Base-by-base conservation (phyloP, 2,113 vertebrate species). In the Mastomys natalensis region DNA sequence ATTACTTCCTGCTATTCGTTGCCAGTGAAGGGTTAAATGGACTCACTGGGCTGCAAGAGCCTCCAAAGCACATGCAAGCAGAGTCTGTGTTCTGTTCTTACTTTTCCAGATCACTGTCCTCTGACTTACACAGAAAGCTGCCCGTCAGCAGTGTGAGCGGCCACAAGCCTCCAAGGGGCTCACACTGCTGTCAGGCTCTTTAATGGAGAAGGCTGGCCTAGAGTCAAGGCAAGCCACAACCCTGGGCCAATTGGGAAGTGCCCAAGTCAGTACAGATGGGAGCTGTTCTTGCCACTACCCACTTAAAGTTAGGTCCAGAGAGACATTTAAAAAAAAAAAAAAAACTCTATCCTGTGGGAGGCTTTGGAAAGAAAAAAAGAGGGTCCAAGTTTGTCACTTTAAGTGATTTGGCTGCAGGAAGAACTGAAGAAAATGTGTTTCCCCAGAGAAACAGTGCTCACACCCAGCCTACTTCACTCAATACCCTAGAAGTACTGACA, bases 381-480 rank as follows among this genome's bases (percentile, higher is more conserved):
- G 66, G 37, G 62, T 86, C 22, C 81, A 68, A 40, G 40, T 81
- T 85, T 87, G 72, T 88, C 78, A 55, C 85, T 77, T 96, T 45
- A 78, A 90, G 58, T 37, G n/a, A 72, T 53, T 53, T 88, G 94
- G 94, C 58, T 90, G 73, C 68, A 90, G 91, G 58, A 94, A 72
- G 81, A 87, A 55, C 22, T 34, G 72, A 77, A 76, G 11, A 53
- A 62, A 16, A 16, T 70, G 37, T 51, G 24, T 6, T 77, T 43
- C 40, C 64, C 45, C 43, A 19, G 45, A 3, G 88, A 40, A 85
- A 55, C 78, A 1, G 51, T 31, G 7, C 45, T 76, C 19, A 68
- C 7, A 26, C 73, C 40, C 74, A 74, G 92, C 78, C 93, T 90
- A 58, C 87, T 70, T 64, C 91, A 78, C 89, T 29, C 6, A 45